Conservation (phyloP, 1,140 invertebrate species). For the Diploscapter pachys region DNA sequence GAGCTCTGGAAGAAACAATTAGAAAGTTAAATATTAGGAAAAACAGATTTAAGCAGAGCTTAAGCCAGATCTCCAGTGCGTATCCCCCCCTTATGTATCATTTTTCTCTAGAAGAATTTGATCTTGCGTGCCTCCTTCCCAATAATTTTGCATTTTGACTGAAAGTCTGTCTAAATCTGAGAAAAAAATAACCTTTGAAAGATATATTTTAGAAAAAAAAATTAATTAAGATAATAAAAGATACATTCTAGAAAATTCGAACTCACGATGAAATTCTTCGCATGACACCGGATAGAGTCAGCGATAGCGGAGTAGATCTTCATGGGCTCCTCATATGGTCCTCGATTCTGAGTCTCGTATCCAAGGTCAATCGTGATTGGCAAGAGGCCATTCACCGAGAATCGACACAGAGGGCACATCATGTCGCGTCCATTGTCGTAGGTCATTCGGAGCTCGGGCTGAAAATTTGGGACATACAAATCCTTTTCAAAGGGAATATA, state of each 20-base stretch:
- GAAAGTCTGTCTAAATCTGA: no score
- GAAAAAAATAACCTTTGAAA: no score
- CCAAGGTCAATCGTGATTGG: conserved; percentile 16
- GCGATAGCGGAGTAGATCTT: conserved; percentile 7
- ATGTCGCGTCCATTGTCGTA: neutral
- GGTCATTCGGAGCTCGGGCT: neutral
- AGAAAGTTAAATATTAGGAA: no score
- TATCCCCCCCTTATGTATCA: no score
- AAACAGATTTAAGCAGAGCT: no score
- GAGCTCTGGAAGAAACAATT: no score
- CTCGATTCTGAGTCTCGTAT: conserved; percentile 1
- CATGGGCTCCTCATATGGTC: neutral
- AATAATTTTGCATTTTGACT: no score
- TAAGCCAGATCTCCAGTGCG: no score
- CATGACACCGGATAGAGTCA: neutral
- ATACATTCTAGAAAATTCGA: neutral
- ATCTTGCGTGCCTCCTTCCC: no score
- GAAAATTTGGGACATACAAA: neutral
- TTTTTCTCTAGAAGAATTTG: no score
- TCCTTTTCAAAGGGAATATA: no score
- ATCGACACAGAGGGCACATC: conserved; percentile 20
- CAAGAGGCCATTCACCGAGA: conserved; percentile 4
- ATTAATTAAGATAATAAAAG: neutral
- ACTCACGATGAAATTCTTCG: neutral
- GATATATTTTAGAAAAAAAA: neutral